Percentiles rank a stretch among this genome's conserved stretches.
Evolutionary conservation across 1,140 invertebrate species (phyloP).

Genomic region (Pseudachorutes palmiensis): DNA sequence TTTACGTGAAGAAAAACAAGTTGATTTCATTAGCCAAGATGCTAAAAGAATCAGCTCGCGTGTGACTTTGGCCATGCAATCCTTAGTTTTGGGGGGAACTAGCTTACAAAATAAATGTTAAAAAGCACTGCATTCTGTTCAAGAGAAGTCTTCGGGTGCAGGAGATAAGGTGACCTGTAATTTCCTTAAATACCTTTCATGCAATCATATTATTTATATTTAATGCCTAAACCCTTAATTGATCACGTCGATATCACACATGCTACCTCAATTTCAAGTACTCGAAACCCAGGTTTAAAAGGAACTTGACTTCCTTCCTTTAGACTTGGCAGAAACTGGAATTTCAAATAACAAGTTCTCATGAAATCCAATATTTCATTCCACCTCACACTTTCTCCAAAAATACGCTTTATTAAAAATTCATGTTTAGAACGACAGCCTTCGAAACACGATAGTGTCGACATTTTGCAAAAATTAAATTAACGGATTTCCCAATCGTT

Average conservation of each 20-base stretch:
- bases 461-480: too few species aligned
- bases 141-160: too few species aligned
- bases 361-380: too few species aligned
- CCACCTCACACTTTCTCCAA: too few species aligned
- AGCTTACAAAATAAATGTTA: too few species aligned
- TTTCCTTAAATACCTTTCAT: conserved; percentile 37
- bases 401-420: too few species aligned
- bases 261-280: background rate
- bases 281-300: background rate
- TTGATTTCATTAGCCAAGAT: conserved; percentile 39
- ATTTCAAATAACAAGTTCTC: background rate
- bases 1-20: conserved; percentile 26
- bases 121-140: too few species aligned
- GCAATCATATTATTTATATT: conserved; percentile 34
- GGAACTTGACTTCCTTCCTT: background rate
- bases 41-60: conserved; percentile 38
- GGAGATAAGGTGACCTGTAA: conserved; percentile 38
- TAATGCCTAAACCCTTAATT: conserved; percentile 32
- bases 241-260: conserved; percentile 29
- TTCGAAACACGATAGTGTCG: too few species aligned
- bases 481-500: too few species aligned
- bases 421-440: too few species aligned
- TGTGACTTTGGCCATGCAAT: conserved; percentile 37
- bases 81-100: conserved; percentile 35
- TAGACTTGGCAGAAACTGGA: background rate